Conservation (phyloP, 2,888 invertebrate species). For the Oscheius sp. region DNA sequence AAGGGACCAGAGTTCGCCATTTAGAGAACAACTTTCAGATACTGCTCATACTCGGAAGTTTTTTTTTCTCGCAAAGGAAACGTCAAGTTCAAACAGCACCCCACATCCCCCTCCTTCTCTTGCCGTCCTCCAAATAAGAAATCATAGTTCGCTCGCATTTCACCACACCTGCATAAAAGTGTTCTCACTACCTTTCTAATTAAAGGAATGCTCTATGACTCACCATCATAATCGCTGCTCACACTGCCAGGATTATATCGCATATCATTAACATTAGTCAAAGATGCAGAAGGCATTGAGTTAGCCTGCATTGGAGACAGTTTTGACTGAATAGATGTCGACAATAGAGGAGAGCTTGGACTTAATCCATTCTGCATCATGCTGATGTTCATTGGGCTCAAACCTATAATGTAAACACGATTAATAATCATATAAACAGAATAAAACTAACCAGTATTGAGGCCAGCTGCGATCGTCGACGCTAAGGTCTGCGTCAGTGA, state of each 20-base stretch:
- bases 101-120: conserved; percentile 1
- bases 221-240: conserved; percentile 46
- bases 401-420: conserved; percentile 24
- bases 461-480: conserved; percentile 46
- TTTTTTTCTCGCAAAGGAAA: not conserved
- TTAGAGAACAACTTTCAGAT: not conserved
- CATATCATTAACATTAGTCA: conserved; percentile 18
- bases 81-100: conserved; percentile 27
- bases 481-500: conserved; percentile 45
- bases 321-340: conserved; percentile 35
- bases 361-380: conserved; percentile 46
- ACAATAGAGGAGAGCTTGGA: conserved; percentile 48
- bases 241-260: conserved; percentile 39
- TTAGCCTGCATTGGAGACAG: conserved; percentile 38
- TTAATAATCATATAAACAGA: not conserved
- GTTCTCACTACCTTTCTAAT: conserved; percentile 4
- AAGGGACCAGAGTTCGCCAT: not conserved
- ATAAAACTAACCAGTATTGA: conserved; percentile 33
- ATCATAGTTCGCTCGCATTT: conserved; percentile 18
- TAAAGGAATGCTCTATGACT: not conserved
- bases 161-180: conserved; percentile 4
- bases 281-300: conserved; percentile 20
- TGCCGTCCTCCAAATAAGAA: conserved; percentile 10
- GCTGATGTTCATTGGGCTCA: conserved; percentile 46
- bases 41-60: not conserved